phyloP scores from a whole-genome alignment of 2,113 vertebrate genomes.

The Myanophis thanlyinensis region DNA sequence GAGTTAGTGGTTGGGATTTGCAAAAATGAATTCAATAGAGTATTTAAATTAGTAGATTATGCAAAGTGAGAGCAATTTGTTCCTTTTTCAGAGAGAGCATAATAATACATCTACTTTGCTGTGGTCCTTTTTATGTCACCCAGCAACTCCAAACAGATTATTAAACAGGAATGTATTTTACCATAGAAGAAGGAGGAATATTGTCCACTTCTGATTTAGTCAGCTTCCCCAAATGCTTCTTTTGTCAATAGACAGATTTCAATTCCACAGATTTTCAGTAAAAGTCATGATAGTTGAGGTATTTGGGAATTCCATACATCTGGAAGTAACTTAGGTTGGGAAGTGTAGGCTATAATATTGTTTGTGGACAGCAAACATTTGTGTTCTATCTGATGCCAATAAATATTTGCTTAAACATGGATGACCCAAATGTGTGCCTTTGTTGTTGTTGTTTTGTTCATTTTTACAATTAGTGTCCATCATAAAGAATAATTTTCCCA shows the following conservation, averaged over 20 bases:
- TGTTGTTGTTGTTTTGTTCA: not conserved
- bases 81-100: not conserved
- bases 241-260: not conserved
- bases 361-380: not conserved
- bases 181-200: not conserved
- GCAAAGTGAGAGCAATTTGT: not conserved
- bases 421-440: not conserved
- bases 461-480: not conserved
- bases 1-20: not conserved
- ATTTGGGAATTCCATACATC: not conserved
- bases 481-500: not conserved
- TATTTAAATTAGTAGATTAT: not conserved
- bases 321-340: not conserved
- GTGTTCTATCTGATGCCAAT: not conserved
- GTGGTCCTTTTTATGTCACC: not conserved
- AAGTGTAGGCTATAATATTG: not conserved
- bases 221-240: not conserved
- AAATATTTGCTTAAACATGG: not conserved
- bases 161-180: not conserved
- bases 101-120: not conserved
- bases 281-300: not conserved
- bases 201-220: not conserved
- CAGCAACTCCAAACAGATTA: not conserved
- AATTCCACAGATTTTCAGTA: not conserved
- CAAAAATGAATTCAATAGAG: not conserved